Percentiles rank a stretch among this genome's conserved stretches.
Conservation (phyloP, 1,140 invertebrate genomes). For the Hyphantria cunea region DNA sequence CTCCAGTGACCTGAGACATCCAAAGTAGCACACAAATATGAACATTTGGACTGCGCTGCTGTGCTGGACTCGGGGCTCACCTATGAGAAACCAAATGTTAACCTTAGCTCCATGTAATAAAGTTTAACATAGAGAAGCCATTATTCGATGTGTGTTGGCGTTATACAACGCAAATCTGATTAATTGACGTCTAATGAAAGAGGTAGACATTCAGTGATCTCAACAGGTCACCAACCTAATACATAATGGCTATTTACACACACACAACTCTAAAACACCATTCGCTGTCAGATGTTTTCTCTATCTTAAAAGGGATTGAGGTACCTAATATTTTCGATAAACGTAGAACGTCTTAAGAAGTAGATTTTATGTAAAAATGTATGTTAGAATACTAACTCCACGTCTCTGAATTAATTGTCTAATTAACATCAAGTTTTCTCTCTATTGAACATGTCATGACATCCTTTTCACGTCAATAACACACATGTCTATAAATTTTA, state of each 20-base stretch:
- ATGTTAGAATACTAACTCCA: too few relatives aligned
- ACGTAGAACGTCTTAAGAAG: too few relatives aligned
- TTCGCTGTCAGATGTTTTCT: background rate
- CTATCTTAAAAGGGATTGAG: too few relatives aligned
- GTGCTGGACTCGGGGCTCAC: background rate
- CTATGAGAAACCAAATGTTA: slow-evolving; percentile 1
- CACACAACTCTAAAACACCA: background rate
- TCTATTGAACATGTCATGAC: too few relatives aligned
- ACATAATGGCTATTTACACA: background rate
- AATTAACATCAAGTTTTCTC: too few relatives aligned
- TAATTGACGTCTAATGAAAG: slow-evolving; percentile 38
- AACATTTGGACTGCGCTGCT: slow-evolving; percentile 16
- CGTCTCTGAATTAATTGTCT: too few relatives aligned
- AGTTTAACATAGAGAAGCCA: slow-evolving; percentile 4
- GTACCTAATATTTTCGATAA: too few relatives aligned
- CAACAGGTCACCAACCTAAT: slow-evolving; percentile 13
- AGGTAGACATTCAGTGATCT: slow-evolving; percentile 24
- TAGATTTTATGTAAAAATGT: too few relatives aligned
- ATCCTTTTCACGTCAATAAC: too few relatives aligned
- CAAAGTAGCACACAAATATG: too few relatives aligned
- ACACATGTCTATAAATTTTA: too few relatives aligned
- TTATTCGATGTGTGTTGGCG: slow-evolving; percentile 12
- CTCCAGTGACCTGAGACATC: slow-evolving; percentile 27
- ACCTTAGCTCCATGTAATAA: background rate
- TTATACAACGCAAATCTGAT: slow-evolving; percentile 32